Evolutionary conservation across 2,888 invertebrate species (phyloP).

Genomic region (Eulithis testata): DNA sequence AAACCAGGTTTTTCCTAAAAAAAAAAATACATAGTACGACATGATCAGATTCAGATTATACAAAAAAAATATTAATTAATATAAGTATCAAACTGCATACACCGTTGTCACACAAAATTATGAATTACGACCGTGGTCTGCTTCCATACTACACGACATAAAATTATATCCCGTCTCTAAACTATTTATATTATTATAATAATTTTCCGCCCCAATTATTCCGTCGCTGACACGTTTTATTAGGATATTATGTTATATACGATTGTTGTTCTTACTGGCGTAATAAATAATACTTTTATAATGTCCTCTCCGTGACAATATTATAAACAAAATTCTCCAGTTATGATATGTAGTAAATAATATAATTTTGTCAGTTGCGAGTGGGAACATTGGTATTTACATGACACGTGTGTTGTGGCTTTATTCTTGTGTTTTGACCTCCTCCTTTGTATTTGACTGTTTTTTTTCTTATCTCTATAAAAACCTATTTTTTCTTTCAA

Average conservation of each 20-base stretch:
- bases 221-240: constrained; percentile 79
- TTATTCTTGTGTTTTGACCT: constrained; percentile 42
- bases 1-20: too few species aligned
- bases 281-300: constrained; percentile 72
- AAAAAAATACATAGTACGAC: too few species aligned
- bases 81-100: constrained; percentile 63
- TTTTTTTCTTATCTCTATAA: not conserved
- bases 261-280: constrained; percentile 70
- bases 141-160: constrained; percentile 70
- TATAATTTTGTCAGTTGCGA: constrained; percentile 59
- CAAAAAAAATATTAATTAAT: too few species aligned
- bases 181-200: constrained; percentile 84
- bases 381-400: constrained; percentile 64
- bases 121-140: constrained; percentile 76
- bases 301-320: constrained; percentile 62
- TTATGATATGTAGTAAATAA: constrained; percentile 55
- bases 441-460: not conserved
- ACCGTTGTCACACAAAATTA: constrained; percentile 58
- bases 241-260: constrained; percentile 64
- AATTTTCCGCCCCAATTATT: constrained; percentile 82
- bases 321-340: constrained; percentile 64
- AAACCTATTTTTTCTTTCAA: too few species aligned
- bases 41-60: too few species aligned
- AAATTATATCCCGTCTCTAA: constrained; percentile 78
- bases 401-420: constrained; percentile 53